Percentiles rank a stretch among this genome's conserved stretches.
Evolutionary conservation across 2,888 invertebrate species (phyloP).

Genomic region (Drosophila nr. perissopoda): DNA sequence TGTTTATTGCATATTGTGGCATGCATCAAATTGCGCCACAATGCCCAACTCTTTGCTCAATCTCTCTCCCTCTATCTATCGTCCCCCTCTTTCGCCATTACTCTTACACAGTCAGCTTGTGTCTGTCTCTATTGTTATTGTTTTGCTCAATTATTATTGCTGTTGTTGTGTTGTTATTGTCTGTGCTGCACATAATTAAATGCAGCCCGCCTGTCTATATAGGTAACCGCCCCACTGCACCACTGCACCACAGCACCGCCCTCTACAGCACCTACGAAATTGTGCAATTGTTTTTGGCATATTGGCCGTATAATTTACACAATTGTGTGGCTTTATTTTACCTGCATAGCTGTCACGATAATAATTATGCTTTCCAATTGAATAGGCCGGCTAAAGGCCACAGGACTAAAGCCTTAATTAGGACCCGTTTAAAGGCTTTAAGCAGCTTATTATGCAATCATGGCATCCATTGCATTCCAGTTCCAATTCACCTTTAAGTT

Average conservation of each 20-base stretch:
- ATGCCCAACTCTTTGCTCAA: not conserved
- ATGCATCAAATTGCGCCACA: constrained; percentile 55
- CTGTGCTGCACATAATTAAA: constrained; percentile 68
- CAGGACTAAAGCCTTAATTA: constrained; percentile 16
- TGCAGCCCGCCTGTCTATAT: constrained; percentile 30
- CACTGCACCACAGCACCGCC: not conserved
- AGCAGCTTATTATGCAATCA: constrained; percentile 20
- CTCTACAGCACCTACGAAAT: not conserved
- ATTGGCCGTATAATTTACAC: constrained; percentile 67
- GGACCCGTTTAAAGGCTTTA: constrained; percentile 11
- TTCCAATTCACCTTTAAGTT: not conserved
- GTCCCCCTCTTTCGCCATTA: not conserved
- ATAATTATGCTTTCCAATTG: constrained; percentile 70
- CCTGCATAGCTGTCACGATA: constrained; percentile 27
- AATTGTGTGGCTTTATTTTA: constrained; percentile 42
- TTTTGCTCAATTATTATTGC: constrained; percentile 62
- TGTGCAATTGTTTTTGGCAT: constrained; percentile 55
- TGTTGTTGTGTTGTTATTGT: constrained; percentile 38
- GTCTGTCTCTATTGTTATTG: constrained; percentile 53
- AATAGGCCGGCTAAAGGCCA: constrained; percentile 26
- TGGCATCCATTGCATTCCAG: not conserved
- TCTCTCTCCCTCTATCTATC: not conserved
- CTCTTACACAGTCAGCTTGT: not conserved
- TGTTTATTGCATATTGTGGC: constrained; percentile 74
- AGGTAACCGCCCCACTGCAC: no score